Base-by-base conservation (phyloP, 2,797 vertebrate genomes). In the Manis javanica region DNA sequence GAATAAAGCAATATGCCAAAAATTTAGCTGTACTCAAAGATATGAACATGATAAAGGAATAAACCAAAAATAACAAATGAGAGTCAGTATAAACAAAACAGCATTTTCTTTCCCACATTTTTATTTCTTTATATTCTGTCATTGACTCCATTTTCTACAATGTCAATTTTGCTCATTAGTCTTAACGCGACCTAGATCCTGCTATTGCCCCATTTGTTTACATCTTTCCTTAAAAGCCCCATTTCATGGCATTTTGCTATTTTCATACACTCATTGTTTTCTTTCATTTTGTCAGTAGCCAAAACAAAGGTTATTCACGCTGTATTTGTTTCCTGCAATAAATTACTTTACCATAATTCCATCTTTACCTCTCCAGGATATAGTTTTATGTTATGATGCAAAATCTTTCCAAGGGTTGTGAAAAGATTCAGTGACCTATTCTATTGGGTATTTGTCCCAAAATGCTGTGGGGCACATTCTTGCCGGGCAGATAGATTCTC, bases 1-100 rank as follows among this genome's bases (percentile, higher is more conserved):
- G 86, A 86, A 55, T 46, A 74, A 92, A 59, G 18, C 82, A 96
- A 95, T 61, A 77, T 13, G 46, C 16, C 75, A 23, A 71, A 49
- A 64, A n/a, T 49, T 34, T 21, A 2, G 7, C 69, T 15, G 5
- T 29, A 57, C 19, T 4, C 21, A 55, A 89, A 59, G 90, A 72
- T 26, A 86, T 31, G 3, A 87, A 64, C 39, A 39, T 26, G 29
- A 57, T 59, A 66, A 87, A 82, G 29, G 10, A 77, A 61, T 24
- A 53, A 77, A 69, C 18, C 16, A 57, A 77, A 90, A 82, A 49
- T 55, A 89, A 79, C 13, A 92, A 88, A 72, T 19, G 16, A 90
- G 55, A 66, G 39, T 24, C 59, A 83, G 39, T 16, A 81, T 18
- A 51, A 71, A 78, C 7, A 75, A 61, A 86, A 39, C 6, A 31